These are phyloP conservation scores for Dendrolimus punctatus DNA, from an alignment of 1,140 invertebrate genomes.

Conservation along the genomic window DNA sequence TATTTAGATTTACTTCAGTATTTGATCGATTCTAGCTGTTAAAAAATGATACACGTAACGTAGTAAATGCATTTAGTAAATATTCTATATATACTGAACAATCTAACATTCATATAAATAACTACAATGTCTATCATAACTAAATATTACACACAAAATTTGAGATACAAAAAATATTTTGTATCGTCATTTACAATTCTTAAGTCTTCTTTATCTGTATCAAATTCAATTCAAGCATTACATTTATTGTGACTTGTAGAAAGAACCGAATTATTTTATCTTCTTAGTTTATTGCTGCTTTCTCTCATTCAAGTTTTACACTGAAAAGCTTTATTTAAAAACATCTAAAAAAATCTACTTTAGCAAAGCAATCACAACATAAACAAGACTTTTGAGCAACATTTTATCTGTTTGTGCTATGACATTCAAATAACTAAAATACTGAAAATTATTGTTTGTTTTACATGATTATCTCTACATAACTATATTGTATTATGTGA, in stretches of 20 bases:
- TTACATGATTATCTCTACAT: background rate
- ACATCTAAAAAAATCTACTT: conserved; percentile 17
- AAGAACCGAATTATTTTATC: too few species aligned
- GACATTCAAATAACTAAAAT: conserved; percentile 18
- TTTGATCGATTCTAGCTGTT: too few species aligned
- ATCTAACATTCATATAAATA: conserved; percentile 57
- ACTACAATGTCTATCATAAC: conserved; percentile 49
- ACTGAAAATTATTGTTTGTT: conserved; percentile 10
- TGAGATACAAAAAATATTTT: conserved; percentile 25
- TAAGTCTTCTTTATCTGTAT: conserved; percentile 16
- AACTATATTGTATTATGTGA: background rate
- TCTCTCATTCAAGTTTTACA: conserved; percentile 14
- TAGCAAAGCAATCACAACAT: conserved; percentile 20
- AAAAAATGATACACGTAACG: too few species aligned
- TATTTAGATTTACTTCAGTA: too few species aligned
- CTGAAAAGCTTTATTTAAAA: conserved; percentile 17
- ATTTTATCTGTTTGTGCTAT: conserved; percentile 21
- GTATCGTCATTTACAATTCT: conserved; percentile 14
- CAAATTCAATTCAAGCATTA: background rate
- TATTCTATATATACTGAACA: conserved; percentile 17
- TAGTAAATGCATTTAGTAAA: too few species aligned
- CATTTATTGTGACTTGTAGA: too few species aligned
- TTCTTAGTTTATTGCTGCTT: conserved; percentile 10
- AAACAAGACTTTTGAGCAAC: conserved; percentile 23
- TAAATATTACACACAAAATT: conserved; percentile 23